Conservation (phyloP, 2,113 vertebrate genomes). For the Chlamydotis undulata region DNA sequence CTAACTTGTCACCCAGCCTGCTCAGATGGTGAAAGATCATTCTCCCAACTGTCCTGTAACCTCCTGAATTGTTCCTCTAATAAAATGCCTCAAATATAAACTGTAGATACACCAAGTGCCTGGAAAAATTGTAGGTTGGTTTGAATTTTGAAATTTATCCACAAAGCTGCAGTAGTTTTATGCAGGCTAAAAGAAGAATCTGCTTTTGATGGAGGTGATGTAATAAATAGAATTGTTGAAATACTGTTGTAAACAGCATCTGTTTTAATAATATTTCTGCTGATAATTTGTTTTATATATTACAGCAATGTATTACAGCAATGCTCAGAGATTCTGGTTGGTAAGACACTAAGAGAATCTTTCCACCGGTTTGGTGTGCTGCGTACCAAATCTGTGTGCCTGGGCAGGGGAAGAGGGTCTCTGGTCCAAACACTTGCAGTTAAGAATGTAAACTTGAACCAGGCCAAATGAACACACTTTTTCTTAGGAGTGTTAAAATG, state of each 20-base stretch:
- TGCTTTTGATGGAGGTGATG: neutral
- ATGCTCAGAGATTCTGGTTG: neutral
- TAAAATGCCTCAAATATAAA: neutral
- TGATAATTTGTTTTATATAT: neutral
- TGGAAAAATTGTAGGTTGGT: neutral
- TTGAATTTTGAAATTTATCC: neutral
- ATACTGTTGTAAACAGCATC: neutral
- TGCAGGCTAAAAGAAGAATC: neutral
- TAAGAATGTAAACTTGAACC: neutral
- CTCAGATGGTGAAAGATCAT: neutral
- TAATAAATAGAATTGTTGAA: neutral
- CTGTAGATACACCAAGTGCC: neutral
- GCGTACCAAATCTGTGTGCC: neutral
- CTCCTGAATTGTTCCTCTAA: neutral
- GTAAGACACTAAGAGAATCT: neutral
- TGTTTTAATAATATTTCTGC: neutral
- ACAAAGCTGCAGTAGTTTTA: neutral
- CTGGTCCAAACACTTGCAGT: neutral
- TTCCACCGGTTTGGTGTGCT: fast-evolving
- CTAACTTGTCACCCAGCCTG: slow-evolving; percentile 32
- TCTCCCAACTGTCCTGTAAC: neutral
- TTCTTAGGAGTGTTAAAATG: neutral
- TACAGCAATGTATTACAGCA: neutral
- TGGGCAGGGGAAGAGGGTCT: fast-evolving
- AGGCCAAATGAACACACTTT: fast-evolving